These are phyloP conservation scores for Microplitis mediator DNA, from an alignment of 1,140 invertebrate species.

Conservation along the genomic window DNA sequence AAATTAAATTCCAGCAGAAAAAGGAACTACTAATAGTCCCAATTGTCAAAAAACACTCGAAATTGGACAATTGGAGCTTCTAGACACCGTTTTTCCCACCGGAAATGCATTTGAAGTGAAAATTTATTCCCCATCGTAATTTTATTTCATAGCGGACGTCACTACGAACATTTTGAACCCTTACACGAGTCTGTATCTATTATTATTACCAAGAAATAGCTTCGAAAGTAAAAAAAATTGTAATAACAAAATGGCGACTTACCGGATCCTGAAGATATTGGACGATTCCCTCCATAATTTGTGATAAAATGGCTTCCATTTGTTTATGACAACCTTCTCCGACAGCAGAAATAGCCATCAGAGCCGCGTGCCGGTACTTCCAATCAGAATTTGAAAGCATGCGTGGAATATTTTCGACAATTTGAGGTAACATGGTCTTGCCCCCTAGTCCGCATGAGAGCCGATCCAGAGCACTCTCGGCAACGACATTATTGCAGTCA, in stretches of 20 bases:
- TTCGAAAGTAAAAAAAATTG: neutral
- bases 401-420: slow-evolving; percentile 81
- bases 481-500: slow-evolving; percentile 90
- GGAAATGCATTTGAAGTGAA: too few relatives aligned
- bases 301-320: slow-evolving; percentile 91
- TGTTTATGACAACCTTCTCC: slow-evolving; percentile 98
- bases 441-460: slow-evolving; percentile 95
- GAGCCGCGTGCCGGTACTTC: slow-evolving; percentile 89
- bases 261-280: slow-evolving; percentile 88
- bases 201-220: neutral
- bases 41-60: too few relatives aligned
- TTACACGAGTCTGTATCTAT: too few relatives aligned
- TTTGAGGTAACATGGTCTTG: slow-evolving; percentile 90
- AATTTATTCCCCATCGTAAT: too few relatives aligned
- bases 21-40: too few relatives aligned
- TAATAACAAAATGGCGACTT: slow-evolving; percentile 43
- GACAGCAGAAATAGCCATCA: slow-evolving; percentile 98
- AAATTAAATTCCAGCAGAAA: too few relatives aligned
- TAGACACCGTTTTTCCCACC: too few relatives aligned
- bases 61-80: too few relatives aligned
- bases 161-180: too few relatives aligned
- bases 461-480: slow-evolving; percentile 94
- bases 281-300: slow-evolving; percentile 89
- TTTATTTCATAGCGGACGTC: neutral
- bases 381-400: slow-evolving; percentile 88